phyloP scores from a whole-genome alignment of 1,140 invertebrate species.

The Euwallacea similis region DNA sequence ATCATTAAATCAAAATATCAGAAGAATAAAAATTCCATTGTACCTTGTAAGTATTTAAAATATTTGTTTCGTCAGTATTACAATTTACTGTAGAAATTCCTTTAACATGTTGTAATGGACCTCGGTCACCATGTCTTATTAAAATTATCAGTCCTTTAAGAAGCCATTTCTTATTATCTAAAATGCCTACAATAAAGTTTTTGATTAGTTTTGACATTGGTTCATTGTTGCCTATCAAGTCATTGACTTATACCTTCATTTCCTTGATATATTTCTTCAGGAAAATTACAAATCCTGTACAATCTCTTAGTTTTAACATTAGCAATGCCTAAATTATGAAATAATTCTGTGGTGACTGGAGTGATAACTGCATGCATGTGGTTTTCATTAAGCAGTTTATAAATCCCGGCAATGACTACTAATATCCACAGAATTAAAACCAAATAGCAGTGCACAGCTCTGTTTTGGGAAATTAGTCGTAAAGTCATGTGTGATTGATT shows the following conservation, averaged over 20 bases:
- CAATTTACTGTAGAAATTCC: slow-evolving; percentile 79
- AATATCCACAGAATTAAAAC: slow-evolving; percentile 78
- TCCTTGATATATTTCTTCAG: slow-evolving; percentile 64
- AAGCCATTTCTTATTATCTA: slow-evolving; percentile 65
- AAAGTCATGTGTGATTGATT: slow-evolving; percentile 13
- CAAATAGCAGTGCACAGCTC: slow-evolving; percentile 76
- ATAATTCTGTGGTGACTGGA: slow-evolving; percentile 53
- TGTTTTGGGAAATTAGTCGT: slow-evolving; percentile 58
- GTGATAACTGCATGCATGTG: slow-evolving; percentile 53
- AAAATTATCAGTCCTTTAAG: slow-evolving; percentile 78
- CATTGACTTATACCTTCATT: slow-evolving; percentile 63
- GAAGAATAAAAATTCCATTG: background rate
- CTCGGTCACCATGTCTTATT: slow-evolving; percentile 85
- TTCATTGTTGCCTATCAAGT: background rate
- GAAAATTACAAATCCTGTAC: slow-evolving; percentile 68
- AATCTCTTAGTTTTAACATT: slow-evolving; percentile 66
- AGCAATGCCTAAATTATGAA: slow-evolving; percentile 57
- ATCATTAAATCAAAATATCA: background rate
- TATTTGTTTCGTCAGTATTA: slow-evolving; percentile 54
- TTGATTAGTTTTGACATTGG: background rate
- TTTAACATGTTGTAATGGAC: slow-evolving; percentile 76
- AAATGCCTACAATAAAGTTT: slow-evolving; percentile 49
- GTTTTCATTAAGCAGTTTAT: slow-evolving; percentile 70
- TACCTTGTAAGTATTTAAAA: slow-evolving; percentile 50
- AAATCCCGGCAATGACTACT: slow-evolving; percentile 75